A percentile compares a stretch with the other conserved stretches of the same genome.
phyloP scores from a whole-genome alignment of 2,888 invertebrate species.

The Mesorhabditis spiculigera region DNA sequence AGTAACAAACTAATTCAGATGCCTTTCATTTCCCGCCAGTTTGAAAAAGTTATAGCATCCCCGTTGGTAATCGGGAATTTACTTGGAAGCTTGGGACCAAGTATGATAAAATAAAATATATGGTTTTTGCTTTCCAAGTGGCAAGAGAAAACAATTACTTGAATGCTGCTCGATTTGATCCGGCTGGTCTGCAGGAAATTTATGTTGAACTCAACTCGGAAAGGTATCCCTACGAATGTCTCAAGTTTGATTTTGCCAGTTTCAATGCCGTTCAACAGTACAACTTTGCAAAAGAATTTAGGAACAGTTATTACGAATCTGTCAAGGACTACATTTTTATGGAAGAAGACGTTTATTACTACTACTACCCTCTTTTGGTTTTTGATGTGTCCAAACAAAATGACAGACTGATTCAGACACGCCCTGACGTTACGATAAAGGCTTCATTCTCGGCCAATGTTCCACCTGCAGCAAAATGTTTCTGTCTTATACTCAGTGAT shows the following conservation, averaged over 20 bases:
- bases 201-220: constrained; percentile 38
- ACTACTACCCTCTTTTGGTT: no score
- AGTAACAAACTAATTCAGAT: no score
- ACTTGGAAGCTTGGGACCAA: constrained; percentile 44
- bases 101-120: no score
- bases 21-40: constrained; percentile 35
- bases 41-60: constrained; percentile 42
- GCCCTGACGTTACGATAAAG: no score
- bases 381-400: no score
- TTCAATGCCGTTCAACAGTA: constrained; percentile 39
- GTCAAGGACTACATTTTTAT: no score
- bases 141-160: constrained; percentile 35
- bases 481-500: constrained; percentile 25
- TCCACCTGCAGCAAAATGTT: constrained; percentile 33
- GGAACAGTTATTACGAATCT: no score
- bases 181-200: constrained; percentile 37
- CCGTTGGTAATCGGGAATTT: constrained; percentile 37
- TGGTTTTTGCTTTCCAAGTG: constrained; percentile 28
- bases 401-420: no score
- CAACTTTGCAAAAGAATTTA: constrained; percentile 40
- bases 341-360: no score
- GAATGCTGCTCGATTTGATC: constrained; percentile 37
- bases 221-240: constrained; percentile 40
- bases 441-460: no score
- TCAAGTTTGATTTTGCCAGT: constrained; percentile 39